Conservation (phyloP, 37 sponge, comb jelly and placozoan species). For the Axinella damicornis region DNA sequence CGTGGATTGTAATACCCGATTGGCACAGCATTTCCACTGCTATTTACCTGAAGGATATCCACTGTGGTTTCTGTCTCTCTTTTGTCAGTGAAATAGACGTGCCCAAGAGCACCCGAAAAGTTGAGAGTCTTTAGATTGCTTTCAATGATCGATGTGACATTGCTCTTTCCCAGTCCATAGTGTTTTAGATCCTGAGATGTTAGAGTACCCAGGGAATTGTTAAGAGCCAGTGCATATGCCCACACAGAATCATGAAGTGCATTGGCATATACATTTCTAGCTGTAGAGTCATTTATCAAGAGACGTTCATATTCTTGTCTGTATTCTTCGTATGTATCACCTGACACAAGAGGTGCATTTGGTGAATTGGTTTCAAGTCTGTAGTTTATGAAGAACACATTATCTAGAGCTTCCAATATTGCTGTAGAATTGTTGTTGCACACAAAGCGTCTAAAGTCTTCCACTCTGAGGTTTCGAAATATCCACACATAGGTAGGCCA, state of each 20-base stretch:
- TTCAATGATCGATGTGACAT: constrained; percentile 37
- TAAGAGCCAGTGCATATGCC: constrained; percentile 52
- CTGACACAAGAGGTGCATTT: too few relatives aligned
- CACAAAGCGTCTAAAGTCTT: background rate
- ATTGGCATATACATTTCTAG: too few relatives aligned
- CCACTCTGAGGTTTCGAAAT: constrained; percentile 3
- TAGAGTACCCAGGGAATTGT: constrained; percentile 17
- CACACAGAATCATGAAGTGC: constrained; percentile 49
- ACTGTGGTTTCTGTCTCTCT: background rate
- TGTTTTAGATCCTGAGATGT: background rate
- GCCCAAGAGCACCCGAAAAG: constrained; percentile 38
- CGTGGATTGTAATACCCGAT: constrained; percentile 4
- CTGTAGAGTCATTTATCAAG: constrained; percentile 2
- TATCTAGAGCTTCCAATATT: constrained; percentile 23
- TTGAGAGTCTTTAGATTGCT: background rate
- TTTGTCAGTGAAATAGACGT: constrained; percentile 9
- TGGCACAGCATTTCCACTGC: background rate
- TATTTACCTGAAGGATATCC: constrained; percentile 12
- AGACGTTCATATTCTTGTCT: background rate
- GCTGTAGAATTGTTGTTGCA: background rate
- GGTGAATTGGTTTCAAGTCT: too few relatives aligned
- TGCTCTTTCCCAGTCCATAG: too few relatives aligned
- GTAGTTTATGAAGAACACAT: background rate
- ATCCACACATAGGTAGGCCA: constrained; percentile 53
- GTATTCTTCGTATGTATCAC: too few relatives aligned